These are phyloP conservation scores for Megalopta genalis DNA, from an alignment of 1,140 invertebrate species.

Conservation along the genomic window DNA sequence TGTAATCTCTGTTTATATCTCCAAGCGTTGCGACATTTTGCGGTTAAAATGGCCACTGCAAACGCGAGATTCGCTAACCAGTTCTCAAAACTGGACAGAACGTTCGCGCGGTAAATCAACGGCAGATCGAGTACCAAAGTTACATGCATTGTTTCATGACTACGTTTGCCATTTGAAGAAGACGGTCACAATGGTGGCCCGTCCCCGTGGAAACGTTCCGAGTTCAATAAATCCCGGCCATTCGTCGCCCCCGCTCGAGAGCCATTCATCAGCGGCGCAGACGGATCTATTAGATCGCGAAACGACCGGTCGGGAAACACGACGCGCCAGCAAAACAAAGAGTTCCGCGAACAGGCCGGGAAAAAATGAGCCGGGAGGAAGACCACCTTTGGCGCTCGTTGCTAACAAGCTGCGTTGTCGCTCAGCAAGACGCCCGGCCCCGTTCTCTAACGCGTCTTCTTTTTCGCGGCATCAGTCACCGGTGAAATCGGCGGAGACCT, in stretches of 20 bases:
- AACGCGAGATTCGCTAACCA: too few relatives aligned
- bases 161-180: too few relatives aligned
- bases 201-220: too few relatives aligned
- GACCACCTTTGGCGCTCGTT: constrained; percentile 56
- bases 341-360: constrained; percentile 9
- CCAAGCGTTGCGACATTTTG: too few relatives aligned
- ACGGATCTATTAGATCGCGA: constrained; percentile 2
- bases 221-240: neutral
- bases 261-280: neutral
- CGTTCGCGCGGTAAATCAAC: too few relatives aligned
- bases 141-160: too few relatives aligned
- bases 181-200: too few relatives aligned
- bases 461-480: constrained; percentile 55
- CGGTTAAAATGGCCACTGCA: too few relatives aligned
- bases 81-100: too few relatives aligned
- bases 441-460: constrained; percentile 34
- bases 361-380: constrained; percentile 30
- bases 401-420: constrained; percentile 67
- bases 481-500: constrained; percentile 42
- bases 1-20: too few relatives aligned
- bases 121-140: too few relatives aligned
- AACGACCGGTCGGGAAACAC: constrained; percentile 3
- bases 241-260: neutral
- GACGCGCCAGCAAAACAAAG: neutral
- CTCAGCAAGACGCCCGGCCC: constrained; percentile 64